A percentile compares a stretch with the other conserved stretches of the same genome.
Conservation (phyloP, 2,113 vertebrate genomes). For the Rutilus rutilus region DNA sequence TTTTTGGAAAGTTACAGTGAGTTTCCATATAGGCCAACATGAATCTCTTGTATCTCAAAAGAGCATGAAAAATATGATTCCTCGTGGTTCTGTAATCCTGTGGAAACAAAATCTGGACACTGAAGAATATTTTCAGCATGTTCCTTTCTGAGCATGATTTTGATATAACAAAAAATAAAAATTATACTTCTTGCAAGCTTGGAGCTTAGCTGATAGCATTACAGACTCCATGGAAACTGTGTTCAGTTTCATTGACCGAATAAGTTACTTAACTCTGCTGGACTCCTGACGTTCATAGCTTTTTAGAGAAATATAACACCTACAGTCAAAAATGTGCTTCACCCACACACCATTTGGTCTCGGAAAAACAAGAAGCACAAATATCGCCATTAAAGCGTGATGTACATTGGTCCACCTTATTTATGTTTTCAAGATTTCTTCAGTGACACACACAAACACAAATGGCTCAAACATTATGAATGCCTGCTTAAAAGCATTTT, state of each 20-base stretch:
- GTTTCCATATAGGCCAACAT: not conserved
- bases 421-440: slow-evolving; percentile 20
- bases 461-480: not conserved
- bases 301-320: slow-evolving; percentile 55
- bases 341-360: slow-evolving; percentile 60
- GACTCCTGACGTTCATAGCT: slow-evolving; percentile 43
- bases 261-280: slow-evolving; percentile 46
- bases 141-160: not conserved
- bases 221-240: slow-evolving; percentile 44
- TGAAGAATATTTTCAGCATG: not conserved
- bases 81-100: not conserved
- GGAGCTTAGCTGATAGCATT: slow-evolving; percentile 1
- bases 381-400: slow-evolving; percentile 36
- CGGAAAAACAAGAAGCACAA: slow-evolving; percentile 45
- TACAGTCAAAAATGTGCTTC: slow-evolving; percentile 55
- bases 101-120: not conserved
- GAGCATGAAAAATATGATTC: not conserved
- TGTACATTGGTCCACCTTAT: not conserved
- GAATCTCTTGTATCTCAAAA: not conserved
- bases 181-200: not conserved
- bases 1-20: not conserved
- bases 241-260: slow-evolving; percentile 18
- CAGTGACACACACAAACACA: not conserved
- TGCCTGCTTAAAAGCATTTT: not conserved
- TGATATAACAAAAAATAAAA: not conserved